Evolutionary conservation across 2,888 invertebrate species (phyloP).

Genomic region (Allophyes oxyacanthae): DNA sequence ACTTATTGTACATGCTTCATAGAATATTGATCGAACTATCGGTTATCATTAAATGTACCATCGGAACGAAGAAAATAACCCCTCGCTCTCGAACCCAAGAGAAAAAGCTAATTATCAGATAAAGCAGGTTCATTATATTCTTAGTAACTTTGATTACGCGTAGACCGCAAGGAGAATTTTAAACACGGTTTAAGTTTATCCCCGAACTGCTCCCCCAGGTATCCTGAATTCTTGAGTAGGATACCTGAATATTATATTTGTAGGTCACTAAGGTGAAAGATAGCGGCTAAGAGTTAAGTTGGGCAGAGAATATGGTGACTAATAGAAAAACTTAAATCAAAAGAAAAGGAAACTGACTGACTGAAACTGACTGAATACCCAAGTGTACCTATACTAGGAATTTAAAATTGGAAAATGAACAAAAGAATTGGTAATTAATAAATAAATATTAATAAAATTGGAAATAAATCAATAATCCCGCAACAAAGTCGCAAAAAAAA

Average conservation of each 20-base stretch:
- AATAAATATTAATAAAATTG: too few relatives aligned
- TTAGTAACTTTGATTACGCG: slow-evolving; percentile 45
- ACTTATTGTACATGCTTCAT: slow-evolving; percentile 1
- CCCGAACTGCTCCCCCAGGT: slow-evolving; percentile 38
- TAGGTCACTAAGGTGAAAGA: slow-evolving; percentile 21
- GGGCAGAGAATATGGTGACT: neutral
- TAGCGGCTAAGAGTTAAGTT: neutral
- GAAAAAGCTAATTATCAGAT: slow-evolving; percentile 16
- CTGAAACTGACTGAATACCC: too few relatives aligned
- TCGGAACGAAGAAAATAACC: slow-evolving; percentile 1
- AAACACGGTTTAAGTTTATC: slow-evolving; percentile 41
- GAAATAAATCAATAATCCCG: too few relatives aligned
- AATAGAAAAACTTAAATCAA: neutral
- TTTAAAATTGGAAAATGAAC: too few relatives aligned
- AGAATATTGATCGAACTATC: too few relatives aligned
- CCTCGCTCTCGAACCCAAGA: slow-evolving; percentile 1
- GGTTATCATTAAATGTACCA: too few relatives aligned
- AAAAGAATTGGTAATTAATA: too few relatives aligned
- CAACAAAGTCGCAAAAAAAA: too few relatives aligned
- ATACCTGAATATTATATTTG: slow-evolving; percentile 37
- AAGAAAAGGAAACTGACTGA: too few relatives aligned
- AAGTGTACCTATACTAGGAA: too few relatives aligned
- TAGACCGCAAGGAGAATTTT: slow-evolving; percentile 45
- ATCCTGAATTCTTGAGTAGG: slow-evolving; percentile 31
- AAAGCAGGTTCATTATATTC: slow-evolving; percentile 44